phyloP scores from a whole-genome alignment of 2,888 invertebrate genomes.

The Pegoplata infirma region DNA sequence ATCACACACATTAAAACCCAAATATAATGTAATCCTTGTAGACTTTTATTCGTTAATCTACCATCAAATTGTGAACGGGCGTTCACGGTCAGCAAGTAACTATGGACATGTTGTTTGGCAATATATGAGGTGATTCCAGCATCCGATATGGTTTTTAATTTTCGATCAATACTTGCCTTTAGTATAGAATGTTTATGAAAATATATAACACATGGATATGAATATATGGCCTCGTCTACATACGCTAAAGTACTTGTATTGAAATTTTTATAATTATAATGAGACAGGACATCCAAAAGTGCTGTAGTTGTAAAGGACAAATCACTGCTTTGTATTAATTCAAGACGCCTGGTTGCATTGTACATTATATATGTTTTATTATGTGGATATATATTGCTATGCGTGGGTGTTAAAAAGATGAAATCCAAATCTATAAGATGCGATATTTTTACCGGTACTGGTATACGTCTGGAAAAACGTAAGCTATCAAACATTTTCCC shows the following conservation, averaged over 20 bases:
- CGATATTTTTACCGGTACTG: slow-evolving; percentile 65
- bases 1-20: slow-evolving; percentile 39
- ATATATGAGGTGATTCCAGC: slow-evolving; percentile 66
- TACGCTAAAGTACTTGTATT: slow-evolving; percentile 66
- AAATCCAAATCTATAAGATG: slow-evolving; percentile 66
- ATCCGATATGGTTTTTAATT: slow-evolving; percentile 66
- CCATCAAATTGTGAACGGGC: slow-evolving; percentile 10
- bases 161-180: slow-evolving; percentile 66
- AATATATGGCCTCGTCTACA: slow-evolving; percentile 68
- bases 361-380: slow-evolving; percentile 61
- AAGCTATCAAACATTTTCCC: slow-evolving; percentile 72
- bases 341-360: slow-evolving; percentile 54
- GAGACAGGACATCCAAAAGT: slow-evolving; percentile 65
- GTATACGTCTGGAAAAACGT: slow-evolving; percentile 63
- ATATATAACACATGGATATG: slow-evolving; percentile 68
- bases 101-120: slow-evolving; percentile 28
- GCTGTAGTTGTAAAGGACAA: slow-evolving; percentile 62
- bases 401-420: slow-evolving; percentile 59
- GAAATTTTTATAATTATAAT: slow-evolving; percentile 66
- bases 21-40: slow-evolving; percentile 60
- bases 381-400: slow-evolving; percentile 67
- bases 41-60: slow-evolving; percentile 41
- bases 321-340: slow-evolving; percentile 33
- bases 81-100: slow-evolving; percentile 35
- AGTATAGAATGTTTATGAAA: slow-evolving; percentile 68